Evolutionary conservation across 2,888 invertebrate species (phyloP).

Genomic region (Pandemis corylana): DNA sequence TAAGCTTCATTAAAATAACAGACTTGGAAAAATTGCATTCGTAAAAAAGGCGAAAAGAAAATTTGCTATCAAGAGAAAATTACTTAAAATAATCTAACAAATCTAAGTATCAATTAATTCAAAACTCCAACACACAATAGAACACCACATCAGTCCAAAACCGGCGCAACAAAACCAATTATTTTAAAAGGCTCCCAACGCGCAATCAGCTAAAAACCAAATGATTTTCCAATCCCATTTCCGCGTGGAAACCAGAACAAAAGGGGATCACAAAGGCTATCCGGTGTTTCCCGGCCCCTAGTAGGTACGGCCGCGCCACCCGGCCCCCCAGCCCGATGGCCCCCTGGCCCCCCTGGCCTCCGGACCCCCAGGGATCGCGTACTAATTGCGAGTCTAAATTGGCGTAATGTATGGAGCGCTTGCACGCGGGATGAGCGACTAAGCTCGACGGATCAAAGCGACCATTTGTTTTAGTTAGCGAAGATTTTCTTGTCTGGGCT

Average conservation of each 20-base stretch:
- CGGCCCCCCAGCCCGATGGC: conserved; percentile 46
- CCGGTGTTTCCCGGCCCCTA: conserved; percentile 56
- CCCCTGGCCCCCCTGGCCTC: conserved; percentile 49
- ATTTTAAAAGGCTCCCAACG: conserved; percentile 37
- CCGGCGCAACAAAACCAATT: conserved; percentile 34
- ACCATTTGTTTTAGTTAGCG: conserved; percentile 79
- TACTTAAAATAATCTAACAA: too few species aligned
- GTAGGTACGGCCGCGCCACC: conserved; percentile 37
- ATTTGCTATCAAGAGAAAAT: too few species aligned
- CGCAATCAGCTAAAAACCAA: conserved; percentile 82
- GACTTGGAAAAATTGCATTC: too few species aligned
- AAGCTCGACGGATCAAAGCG: conserved; percentile 65
- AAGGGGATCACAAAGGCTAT: conserved; percentile 72
- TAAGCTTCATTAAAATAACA: too few species aligned
- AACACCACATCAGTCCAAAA: conserved; percentile 4
- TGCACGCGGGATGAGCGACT: conserved; percentile 72
- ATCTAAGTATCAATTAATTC: background rate
- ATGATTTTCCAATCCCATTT: conserved; percentile 83
- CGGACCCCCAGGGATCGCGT: conserved; percentile 57
- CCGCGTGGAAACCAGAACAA: conserved; percentile 74
- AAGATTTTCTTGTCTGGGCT: conserved; percentile 63
- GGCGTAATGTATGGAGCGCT: conserved; percentile 80
- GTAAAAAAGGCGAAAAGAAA: too few species aligned
- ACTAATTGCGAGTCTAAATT: conserved; percentile 82
- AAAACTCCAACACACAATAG: conserved; percentile 15